Percentiles rank a stretch among this genome's conserved stretches.
Conservation (phyloP, 2,113 vertebrate species). For the Malaclemys terrapin region DNA sequence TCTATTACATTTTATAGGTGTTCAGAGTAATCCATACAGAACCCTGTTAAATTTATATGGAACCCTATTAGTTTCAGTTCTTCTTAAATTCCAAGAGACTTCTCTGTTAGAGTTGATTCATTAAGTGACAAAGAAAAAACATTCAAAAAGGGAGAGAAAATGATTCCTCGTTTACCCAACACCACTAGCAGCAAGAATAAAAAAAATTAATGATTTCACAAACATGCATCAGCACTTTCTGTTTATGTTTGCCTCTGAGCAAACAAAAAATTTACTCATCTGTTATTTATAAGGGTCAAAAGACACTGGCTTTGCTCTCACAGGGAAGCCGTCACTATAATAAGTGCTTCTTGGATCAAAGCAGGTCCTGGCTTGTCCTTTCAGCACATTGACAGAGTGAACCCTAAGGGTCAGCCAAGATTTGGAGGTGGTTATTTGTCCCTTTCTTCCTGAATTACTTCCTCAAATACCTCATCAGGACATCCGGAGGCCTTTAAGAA, state of each 20-base stretch:
- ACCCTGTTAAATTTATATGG: conserved; percentile 53
- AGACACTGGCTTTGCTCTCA: not conserved
- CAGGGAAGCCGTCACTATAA: conserved; percentile 1
- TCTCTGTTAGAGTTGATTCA: conserved; percentile 64
- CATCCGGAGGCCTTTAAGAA: conserved; percentile 85
- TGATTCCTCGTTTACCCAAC: conserved; percentile 47
- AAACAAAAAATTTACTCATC: conserved; percentile 21
- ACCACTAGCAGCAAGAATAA: not conserved
- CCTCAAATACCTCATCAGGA: conserved; percentile 90
- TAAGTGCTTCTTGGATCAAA: conserved; percentile 2
- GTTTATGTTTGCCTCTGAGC: conserved; percentile 31
- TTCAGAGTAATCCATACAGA: conserved; percentile 52
- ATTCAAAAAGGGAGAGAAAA: not conserved
- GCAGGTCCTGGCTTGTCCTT: conserved; percentile 13
- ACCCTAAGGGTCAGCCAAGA: conserved; percentile 66
- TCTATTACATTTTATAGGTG: conserved; percentile 55
- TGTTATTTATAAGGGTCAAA: conserved; percentile 45
- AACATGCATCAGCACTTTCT: not conserved
- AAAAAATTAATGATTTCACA: not conserved
- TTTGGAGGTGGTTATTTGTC: conserved; percentile 82
- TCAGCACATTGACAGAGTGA: conserved; percentile 32
- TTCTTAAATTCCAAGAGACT: conserved; percentile 48
- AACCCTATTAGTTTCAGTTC: conserved; percentile 61
- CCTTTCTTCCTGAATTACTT: conserved; percentile 88
- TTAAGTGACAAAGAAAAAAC: not conserved